Evolutionary conservation across 2,797 vertebrate genomes (phyloP).

Genomic region (Helarctos malayanus): DNA sequence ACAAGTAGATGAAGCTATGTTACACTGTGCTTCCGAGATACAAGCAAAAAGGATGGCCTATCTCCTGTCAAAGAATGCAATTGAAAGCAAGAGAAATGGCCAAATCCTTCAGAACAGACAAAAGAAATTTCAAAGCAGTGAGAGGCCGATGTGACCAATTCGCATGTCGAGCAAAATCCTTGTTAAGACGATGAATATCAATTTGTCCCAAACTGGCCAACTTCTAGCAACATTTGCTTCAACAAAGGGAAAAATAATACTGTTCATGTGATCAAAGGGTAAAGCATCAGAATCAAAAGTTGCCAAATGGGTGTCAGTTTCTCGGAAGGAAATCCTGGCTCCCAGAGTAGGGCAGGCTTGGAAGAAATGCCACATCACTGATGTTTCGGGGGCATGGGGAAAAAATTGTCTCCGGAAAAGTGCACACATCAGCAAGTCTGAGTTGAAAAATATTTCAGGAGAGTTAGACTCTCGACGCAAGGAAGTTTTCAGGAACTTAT

Average conservation of each 20-base stretch:
- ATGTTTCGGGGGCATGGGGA: background rate
- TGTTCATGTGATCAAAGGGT: conserved; percentile 43
- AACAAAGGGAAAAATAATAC: conserved; percentile 39
- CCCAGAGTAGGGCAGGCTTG: background rate
- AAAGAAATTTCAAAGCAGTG: conserved; percentile 64
- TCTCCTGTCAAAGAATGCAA: conserved; percentile 37
- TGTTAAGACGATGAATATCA: conserved; percentile 45
- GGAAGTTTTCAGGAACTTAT: conserved; percentile 3
- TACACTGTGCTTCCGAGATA: conserved; percentile 64
- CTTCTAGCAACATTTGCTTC: conserved; percentile 62
- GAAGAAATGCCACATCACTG: background rate
- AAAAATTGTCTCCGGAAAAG: conserved; percentile 32
- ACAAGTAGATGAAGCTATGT: conserved; percentile 61
- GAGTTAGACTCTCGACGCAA: conserved; percentile 5
- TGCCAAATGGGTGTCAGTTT: conserved; percentile 19
- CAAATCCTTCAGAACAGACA: conserved; percentile 64
- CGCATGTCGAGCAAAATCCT: background rate
- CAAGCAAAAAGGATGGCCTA: conserved; percentile 20
- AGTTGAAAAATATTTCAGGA: conserved; percentile 52
- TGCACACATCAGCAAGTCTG: background rate
- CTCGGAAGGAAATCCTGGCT: conserved; percentile 55
- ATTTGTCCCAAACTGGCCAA: conserved; percentile 55
- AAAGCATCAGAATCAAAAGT: conserved; percentile 46
- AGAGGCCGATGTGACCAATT: conserved; percentile 61
- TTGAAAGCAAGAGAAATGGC: conserved; percentile 55